A percentile compares a stretch with the other conserved stretches of the same genome.
These are phyloP conservation scores for Bombylius major DNA, from an alignment of 2,888 invertebrate species.

Conservation along the genomic window DNA sequence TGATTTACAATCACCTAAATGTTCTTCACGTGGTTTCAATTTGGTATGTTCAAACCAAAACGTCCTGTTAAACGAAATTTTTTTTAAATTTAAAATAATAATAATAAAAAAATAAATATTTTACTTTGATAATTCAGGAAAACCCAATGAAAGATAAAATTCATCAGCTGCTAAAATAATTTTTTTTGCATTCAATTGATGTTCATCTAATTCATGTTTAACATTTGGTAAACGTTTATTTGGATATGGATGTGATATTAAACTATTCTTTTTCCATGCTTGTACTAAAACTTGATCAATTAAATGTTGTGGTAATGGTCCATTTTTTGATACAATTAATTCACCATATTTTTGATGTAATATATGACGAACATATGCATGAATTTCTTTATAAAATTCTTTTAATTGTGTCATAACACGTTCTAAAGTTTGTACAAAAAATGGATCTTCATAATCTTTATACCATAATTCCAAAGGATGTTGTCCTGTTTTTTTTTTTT, in stretches of 20 bases:
- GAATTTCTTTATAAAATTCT: conserved; percentile 70
- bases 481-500: not conserved
- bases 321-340: conserved; percentile 44
- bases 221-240: conserved; percentile 57
- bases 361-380: conserved; percentile 64
- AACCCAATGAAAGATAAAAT: conserved; percentile 2
- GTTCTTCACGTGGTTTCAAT: conserved; percentile 26
- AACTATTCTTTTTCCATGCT: conserved; percentile 25
- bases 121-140: not conserved
- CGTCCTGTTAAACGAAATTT: too few relatives aligned
- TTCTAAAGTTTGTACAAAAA: conserved; percentile 28
- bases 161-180: not conserved
- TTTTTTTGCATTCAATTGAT: not conserved
- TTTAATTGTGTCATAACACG: conserved; percentile 55
- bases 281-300: conserved; percentile 42
- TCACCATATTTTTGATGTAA: conserved; percentile 57
- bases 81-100: conserved; percentile 16
- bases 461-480: conserved; percentile 26
- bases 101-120: not conserved
- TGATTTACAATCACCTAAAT: conserved; percentile 27
- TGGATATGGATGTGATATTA: conserved; percentile 56
- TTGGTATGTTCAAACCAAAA: conserved; percentile 21
- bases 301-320: conserved; percentile 65
- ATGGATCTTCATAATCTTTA: conserved; percentile 22
- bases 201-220: not conserved